Percentiles rank a stretch among this genome's conserved stretches.
phyloP scores from a whole-genome alignment of 2,113 vertebrate species.

The Thinocorus orbignyianus region DNA sequence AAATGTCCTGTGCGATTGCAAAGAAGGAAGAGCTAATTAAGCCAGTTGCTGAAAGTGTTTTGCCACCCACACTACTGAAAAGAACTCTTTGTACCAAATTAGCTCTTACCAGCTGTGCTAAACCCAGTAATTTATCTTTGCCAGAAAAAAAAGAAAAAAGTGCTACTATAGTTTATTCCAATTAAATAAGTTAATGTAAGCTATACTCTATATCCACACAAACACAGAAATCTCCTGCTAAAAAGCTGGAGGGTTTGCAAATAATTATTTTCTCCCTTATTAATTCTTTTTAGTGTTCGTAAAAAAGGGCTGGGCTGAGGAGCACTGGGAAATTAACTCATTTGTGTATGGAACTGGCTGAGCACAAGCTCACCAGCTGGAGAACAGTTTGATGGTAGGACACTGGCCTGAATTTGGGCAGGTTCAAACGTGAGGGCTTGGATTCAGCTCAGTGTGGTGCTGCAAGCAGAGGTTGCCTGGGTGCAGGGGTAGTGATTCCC shows the following conservation, averaged over 20 bases:
- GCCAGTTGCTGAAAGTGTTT: constrained; percentile 50
- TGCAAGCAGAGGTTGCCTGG: neutral
- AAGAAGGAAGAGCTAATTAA: constrained; percentile 45
- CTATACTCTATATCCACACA: neutral
- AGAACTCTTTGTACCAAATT: constrained; percentile 52
- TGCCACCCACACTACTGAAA: constrained; percentile 45
- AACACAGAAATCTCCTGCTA: neutral
- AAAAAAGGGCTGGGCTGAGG: neutral
- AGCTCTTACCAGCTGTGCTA: constrained; percentile 47
- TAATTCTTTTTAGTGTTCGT: constrained; percentile 15
- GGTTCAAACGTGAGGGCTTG: rapidly evolving
- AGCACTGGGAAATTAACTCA: neutral
- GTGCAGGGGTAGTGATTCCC: neutral
- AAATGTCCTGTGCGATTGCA: constrained; percentile 18
- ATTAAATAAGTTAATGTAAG: constrained; percentile 38
- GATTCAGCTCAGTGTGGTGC: rapidly evolving
- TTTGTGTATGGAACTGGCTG: neutral
- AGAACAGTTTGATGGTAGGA: neutral
- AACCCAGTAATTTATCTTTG: constrained; percentile 34
- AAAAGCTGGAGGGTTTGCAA: constrained; percentile 35
- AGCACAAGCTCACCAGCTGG: neutral
- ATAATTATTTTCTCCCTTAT: neutral
- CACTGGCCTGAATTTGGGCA: neutral
- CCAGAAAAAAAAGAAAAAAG: neutral
- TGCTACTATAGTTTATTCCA: constrained; percentile 23